Base-by-base conservation (phyloP, 2,797 vertebrate species). In the Simalia tracyae region DNA sequence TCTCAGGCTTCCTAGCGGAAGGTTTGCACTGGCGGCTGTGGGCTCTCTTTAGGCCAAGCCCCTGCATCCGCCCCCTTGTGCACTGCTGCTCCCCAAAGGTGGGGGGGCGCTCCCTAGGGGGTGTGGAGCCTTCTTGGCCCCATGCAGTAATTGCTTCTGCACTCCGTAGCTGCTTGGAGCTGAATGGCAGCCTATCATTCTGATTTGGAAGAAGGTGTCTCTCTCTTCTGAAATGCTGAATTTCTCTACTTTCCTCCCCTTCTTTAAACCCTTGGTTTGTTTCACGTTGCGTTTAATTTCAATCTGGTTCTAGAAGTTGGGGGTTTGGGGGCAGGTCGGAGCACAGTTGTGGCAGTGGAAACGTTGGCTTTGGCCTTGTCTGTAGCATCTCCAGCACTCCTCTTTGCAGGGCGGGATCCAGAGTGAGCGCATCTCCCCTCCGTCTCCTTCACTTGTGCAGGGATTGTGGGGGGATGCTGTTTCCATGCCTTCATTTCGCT, bases 61-160 rank as follows among this genome's bases (percentile, higher is more conserved):
- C 50, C 24, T 31, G 1, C 11, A 66, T 9, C 68, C 1, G 1
- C 24, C 46, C 24, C 11, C 57, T 17, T 0, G 7, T 10, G 60
- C 76, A 88, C 59, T 84, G 46, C 81, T 10, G 57, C 26, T 76
- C 36, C 1, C 22, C 2, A 5, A 76, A 61, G 89, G 14, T n/a
- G 3, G 60, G 19, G 7, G 11, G 22, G 26, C 3, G 50, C 1
- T 14, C 50, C 22, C 6, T 3, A 31, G 57, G 84, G 60, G 31
- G 0, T 1, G 3, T 15, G 0, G 63, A 0, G 26, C 24, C 46
- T 9, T 36, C 63, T 7, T 9, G 4, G 10, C 42, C 61, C 5
- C 50, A 24, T 5, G 56, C 5, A 2, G 6, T 31, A 19, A 15
- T 15, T 15, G 31, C 31, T n/a, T 63, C 56, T 60, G 64, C 2